Base-by-base conservation (phyloP, 2,797 vertebrate genomes). In the Avahi laniger region DNA sequence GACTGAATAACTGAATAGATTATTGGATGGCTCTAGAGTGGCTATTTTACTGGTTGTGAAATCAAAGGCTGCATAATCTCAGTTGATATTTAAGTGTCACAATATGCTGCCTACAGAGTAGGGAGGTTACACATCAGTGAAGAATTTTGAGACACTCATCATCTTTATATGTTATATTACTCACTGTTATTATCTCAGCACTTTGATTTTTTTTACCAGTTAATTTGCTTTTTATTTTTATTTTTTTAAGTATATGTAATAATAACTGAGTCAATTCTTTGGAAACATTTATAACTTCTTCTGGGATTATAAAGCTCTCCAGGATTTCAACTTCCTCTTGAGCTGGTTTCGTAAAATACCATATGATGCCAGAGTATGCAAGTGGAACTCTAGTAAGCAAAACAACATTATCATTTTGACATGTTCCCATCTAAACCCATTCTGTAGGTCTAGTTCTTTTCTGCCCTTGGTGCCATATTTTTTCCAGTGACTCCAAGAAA, bases 1-100 rank as follows among this genome's bases (percentile, higher is more conserved):
- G 65, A 87, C 69, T 96, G 89, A 96, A 76, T 89, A 95, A 91
- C 83, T 79, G 86, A 89, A 79, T 79, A 63, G 81, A 63, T 92
- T 87, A 72, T 63, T 93, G 95, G 90, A 94, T 96, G 85, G 50
- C 41, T 82, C 61, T 69, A n/a, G 17, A 65, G 59, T 50, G 38
- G 43, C 79, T 50, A 65, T 92, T 95, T 93, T 54, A 46, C 35
- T 50, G 59, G 54, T 95, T 94, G 54, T 88, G 94, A 93, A 94
- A 95, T 95, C 52, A 91, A 93, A 91, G 24, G 28, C 43, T 84
- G 15, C 52, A 30, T 75, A 52, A 85, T 93, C 69, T 28, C n/a
- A 18, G 13, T 15, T 81, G 80, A 41, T 81, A 65, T 75, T 83
- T 89, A 46, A 48, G 70, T 72, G 75, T 86, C 88, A 89, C 7